These are phyloP conservation scores for Dolichallabes microphthalmus DNA, from an alignment of 2,113 vertebrate species.

Conservation along the genomic window DNA sequence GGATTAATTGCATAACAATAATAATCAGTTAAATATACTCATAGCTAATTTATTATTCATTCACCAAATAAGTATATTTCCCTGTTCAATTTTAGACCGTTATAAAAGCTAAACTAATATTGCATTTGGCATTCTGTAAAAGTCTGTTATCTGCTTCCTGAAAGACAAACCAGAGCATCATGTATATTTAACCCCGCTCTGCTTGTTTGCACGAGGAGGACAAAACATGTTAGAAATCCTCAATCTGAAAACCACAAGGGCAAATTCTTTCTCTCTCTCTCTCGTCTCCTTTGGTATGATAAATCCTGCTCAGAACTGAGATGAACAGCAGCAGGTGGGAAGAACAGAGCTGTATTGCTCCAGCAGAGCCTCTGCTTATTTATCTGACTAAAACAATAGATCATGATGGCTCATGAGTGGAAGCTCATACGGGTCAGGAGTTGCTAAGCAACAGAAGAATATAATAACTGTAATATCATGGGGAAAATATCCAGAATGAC, in stretches of 20 bases:
- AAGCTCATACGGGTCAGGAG: constrained; percentile 13
- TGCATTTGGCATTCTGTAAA: not conserved
- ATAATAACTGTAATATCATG: constrained; percentile 11
- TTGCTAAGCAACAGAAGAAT: constrained; percentile 30
- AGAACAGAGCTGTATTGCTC: not conserved
- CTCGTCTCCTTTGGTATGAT: not conserved
- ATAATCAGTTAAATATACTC: not conserved
- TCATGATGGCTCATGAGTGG: constrained; percentile 21
- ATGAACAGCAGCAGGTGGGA: not conserved
- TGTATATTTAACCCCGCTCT: not conserved
- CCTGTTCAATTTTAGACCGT: not conserved
- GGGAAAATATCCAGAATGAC: constrained; percentile 13
- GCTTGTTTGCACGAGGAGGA: not conserved
- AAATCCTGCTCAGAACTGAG: not conserved
- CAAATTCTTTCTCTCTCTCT: not conserved
- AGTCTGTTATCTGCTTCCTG: not conserved
- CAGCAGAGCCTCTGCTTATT: constrained; percentile 17
- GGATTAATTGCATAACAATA: not conserved
- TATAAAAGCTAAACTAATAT: not conserved
- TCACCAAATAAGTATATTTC: not conserved
- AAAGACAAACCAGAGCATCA: not conserved
- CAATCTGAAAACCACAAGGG: not conserved
- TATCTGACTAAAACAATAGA: constrained; percentile 24
- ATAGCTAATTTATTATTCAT: not conserved
- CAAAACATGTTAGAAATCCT: not conserved